Conservation (phyloP, 2,797 vertebrate species). For the Peromyscus attwateri region DNA sequence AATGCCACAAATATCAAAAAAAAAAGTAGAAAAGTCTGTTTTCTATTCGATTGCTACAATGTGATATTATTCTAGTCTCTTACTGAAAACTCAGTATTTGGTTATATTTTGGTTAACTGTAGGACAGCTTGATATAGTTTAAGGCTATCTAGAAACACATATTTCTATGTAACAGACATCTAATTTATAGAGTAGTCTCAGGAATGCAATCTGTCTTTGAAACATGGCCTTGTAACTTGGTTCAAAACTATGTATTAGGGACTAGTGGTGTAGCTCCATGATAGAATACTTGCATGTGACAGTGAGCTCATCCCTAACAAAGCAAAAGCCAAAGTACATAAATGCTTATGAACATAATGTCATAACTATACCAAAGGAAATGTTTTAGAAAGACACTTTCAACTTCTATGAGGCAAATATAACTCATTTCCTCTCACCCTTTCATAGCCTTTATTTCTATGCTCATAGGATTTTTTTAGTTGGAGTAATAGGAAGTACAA, state of each 20-base stretch:
- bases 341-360: neutral
- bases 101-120: constrained; percentile 15
- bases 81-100: constrained; percentile 11
- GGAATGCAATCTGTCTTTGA: constrained; percentile 14
- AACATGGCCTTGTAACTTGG: neutral
- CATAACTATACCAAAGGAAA: constrained; percentile 46
- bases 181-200: neutral
- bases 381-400: constrained; percentile 44
- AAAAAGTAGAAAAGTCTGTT: constrained; percentile 10
- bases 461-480: constrained; percentile 17
- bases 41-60: constrained; percentile 24
- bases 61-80: neutral
- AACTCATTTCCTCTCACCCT: neutral
- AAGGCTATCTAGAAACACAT: neutral
- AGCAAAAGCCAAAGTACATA: neutral
- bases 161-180: neutral
- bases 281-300: neutral
- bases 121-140: constrained; percentile 30
- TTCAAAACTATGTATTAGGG: constrained; percentile 47
- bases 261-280: neutral
- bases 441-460: constrained; percentile 45
- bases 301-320: neutral
- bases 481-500: constrained; percentile 15
- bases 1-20: constrained; percentile 16
- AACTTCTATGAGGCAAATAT: constrained; percentile 24